Percentiles rank a stretch among this genome's conserved stretches.
Evolutionary conservation across 2,888 invertebrate genomes (phyloP).

Genomic region (Entomobrya proxima): DNA sequence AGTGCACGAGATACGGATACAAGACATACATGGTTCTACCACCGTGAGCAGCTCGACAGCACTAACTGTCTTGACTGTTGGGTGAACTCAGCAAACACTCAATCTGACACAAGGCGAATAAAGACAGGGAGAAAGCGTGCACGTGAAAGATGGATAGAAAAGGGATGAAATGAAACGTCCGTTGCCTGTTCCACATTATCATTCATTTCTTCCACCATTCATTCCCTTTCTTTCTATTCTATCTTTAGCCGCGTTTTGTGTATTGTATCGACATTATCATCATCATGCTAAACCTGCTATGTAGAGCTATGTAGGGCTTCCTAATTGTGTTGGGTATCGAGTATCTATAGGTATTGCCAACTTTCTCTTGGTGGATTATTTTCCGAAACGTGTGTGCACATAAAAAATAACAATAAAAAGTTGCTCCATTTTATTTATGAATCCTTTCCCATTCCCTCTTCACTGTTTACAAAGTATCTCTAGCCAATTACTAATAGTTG

Average conservation of each 20-base stretch:
- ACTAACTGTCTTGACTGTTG: not conserved
- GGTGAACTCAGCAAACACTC: not conserved
- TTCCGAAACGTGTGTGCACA: not conserved
- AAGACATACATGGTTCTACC: too few species aligned
- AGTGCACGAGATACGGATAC: too few species aligned
- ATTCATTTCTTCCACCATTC: not conserved
- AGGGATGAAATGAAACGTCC: conserved; percentile 18
- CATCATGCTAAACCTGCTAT: not conserved
- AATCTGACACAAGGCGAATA: not conserved
- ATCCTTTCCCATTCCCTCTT: not conserved
- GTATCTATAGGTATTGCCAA: conserved; percentile 1
- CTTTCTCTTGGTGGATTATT: conserved; percentile 2
- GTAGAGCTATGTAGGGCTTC: not conserved
- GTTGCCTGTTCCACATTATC: not conserved
- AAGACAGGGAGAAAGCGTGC: not conserved
- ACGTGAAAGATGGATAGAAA: not conserved
- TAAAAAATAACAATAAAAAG: conserved; percentile 27
- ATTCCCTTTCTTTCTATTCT: not conserved
- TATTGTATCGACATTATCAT: not conserved
- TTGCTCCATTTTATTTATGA: conserved; percentile 35
- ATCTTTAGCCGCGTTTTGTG: not conserved
- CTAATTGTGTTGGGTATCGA: not conserved
- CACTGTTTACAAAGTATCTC: not conserved
- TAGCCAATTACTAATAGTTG: too few species aligned
- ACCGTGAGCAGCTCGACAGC: too few species aligned